Conservation (phyloP, 2,888 invertebrate species). For the Pogonocherus hispidulus region DNA sequence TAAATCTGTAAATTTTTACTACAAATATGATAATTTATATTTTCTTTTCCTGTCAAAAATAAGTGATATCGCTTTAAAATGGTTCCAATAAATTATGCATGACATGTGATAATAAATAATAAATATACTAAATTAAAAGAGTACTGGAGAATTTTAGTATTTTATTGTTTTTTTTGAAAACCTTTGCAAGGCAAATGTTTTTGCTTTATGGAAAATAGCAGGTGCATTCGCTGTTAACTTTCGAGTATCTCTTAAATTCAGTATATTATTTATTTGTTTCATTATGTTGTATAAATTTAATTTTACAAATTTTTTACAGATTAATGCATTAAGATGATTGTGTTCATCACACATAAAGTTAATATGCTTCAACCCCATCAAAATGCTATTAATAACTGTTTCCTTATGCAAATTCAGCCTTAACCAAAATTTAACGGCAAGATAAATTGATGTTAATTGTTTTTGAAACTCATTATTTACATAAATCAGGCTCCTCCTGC, state of each 20-base stretch:
- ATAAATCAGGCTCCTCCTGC: not conserved
- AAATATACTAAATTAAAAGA: too few relatives aligned
- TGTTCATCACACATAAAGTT: not conserved
- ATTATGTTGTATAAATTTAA: not conserved
- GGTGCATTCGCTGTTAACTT: not conserved
- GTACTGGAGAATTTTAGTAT: too few relatives aligned
- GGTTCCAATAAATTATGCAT: too few relatives aligned
- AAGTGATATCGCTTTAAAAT: too few relatives aligned
- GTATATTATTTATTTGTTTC: not conserved
- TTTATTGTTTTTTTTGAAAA: not conserved
- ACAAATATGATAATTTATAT: too few relatives aligned
- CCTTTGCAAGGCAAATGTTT: not conserved
- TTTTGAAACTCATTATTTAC: too few relatives aligned
- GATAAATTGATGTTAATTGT: not conserved
- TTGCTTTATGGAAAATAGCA: not conserved
- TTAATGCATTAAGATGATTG: not conserved
- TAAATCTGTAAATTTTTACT: too few relatives aligned
- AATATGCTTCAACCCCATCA: not conserved
- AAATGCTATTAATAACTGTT: not conserved
- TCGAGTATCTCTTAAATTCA: not conserved
- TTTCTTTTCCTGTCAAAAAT: too few relatives aligned
- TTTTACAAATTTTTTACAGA: not conserved
- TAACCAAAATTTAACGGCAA: not conserved
- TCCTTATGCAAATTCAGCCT: not conserved
- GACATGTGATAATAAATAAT: too few relatives aligned